A percentile compares a stretch with the other conserved stretches of the same genome.
phyloP scores from a whole-genome alignment of 1,140 invertebrate species.

The Drosophila orena region DNA sequence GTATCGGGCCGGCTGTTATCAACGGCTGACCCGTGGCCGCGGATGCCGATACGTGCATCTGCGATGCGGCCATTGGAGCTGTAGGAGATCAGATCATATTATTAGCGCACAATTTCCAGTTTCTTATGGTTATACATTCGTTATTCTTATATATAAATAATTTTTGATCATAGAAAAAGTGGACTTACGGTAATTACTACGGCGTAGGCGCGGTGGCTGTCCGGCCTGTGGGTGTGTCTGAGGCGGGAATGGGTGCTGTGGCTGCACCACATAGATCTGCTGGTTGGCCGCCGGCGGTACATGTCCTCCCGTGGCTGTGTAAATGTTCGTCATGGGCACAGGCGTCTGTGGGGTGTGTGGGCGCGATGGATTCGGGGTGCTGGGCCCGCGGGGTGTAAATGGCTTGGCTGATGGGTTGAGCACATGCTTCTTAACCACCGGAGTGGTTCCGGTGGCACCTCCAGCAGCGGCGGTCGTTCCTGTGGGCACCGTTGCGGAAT shows the following conservation, averaged over 20 bases:
- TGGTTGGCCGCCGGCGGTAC: slow-evolving; percentile 61
- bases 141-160: too few relatives aligned
- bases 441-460: slow-evolving; percentile 85
- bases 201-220: slow-evolving; percentile 69
- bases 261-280: slow-evolving; percentile 85
- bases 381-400: slow-evolving; percentile 92
- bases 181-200: slow-evolving; percentile 72
- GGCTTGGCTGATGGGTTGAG: slow-evolving; percentile 93
- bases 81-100: background rate
- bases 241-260: slow-evolving; percentile 85
- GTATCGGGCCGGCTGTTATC: slow-evolving; percentile 89
- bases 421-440: slow-evolving; percentile 85
- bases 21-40: slow-evolving; percentile 93
- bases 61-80: slow-evolving; percentile 88
- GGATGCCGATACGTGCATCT: slow-evolving; percentile 90
- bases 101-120: background rate
- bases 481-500: slow-evolving; percentile 40
- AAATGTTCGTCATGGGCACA: slow-evolving; percentile 85
- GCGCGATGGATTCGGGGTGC: slow-evolving; percentile 87
- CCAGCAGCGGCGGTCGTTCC: slow-evolving; percentile 45
- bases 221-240: slow-evolving; percentile 85
- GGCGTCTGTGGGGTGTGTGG: slow-evolving; percentile 95
- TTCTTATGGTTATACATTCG: too few relatives aligned
- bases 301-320: slow-evolving; percentile 65
- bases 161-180: background rate